phyloP scores from a whole-genome alignment of 2,797 vertebrate species.

The Schizothorax lantsangensis region DNA sequence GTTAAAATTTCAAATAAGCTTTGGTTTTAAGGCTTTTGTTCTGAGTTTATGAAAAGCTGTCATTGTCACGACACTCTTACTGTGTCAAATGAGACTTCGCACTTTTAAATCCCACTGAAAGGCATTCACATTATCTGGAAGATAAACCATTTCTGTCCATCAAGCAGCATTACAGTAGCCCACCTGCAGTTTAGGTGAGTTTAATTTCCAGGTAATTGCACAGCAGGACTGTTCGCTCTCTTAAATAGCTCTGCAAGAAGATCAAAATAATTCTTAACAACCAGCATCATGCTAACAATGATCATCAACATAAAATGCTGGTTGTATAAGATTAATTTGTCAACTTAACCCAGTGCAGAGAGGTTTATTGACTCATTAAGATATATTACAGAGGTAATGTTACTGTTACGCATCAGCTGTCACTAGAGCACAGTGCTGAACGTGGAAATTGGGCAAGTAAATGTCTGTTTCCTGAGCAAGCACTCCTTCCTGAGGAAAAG shows the following conservation, averaged over 20 bases:
- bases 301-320: neutral
- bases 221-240: neutral
- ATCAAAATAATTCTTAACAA: neutral
- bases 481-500: slow-evolving; percentile 49
- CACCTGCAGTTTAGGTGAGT: slow-evolving; percentile 37
- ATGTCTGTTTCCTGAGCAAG: slow-evolving; percentile 45
- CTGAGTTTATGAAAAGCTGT: neutral
- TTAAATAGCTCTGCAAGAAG: slow-evolving; percentile 5
- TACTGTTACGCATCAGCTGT: slow-evolving; percentile 2
- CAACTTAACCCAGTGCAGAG: slow-evolving; percentile 1
- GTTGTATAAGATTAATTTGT: slow-evolving; percentile 6
- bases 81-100: slow-evolving; percentile 8
- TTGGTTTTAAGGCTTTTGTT: neutral
- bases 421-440: slow-evolving; percentile 2
- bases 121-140: slow-evolving; percentile 33
- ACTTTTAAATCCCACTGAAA: slow-evolving; percentile 25
- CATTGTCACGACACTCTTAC: slow-evolving; percentile 3
- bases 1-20: slow-evolving; percentile 2
- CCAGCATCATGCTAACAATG: neutral
- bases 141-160: slow-evolving; percentile 36
- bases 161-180: slow-evolving; percentile 27
- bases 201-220: slow-evolving; percentile 8
- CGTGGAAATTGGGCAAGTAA: slow-evolving; percentile 20
- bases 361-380: slow-evolving; percentile 22
- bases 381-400: slow-evolving; percentile 1